Base-by-base conservation (phyloP, 2,888 invertebrate species). In the Drosophila mulleri region DNA sequence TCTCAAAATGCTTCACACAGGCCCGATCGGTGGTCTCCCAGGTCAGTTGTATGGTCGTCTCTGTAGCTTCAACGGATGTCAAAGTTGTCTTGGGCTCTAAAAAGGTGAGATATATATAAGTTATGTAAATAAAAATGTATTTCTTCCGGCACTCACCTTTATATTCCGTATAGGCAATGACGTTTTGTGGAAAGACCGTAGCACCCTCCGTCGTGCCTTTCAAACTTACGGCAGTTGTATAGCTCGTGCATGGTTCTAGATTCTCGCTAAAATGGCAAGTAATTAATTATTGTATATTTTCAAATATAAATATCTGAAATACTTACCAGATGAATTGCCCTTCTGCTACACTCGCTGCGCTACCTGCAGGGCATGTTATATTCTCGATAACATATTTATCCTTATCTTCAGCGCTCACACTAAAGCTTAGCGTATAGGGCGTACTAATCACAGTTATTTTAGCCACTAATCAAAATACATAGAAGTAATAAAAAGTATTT, bases 241-340 rank as follows among this genome's bases (percentile, higher is more conserved):
- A 92, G 3, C 60, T 59, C 3, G 92, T 86, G 58, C 92, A 92
- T 4, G 92, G 91, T 26, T 90, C 80, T n/a, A 92, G 79, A 7
- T 78, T 72, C 66, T 88, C 83, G 71, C 92, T 92, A 29, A 0
- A 42, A 9, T 1, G 2, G 45, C 18, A 8, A 16, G 8, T 16
- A 35, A 35, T 12, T 9, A 5, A 0, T 26, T 2, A 29, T 18
- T 39, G 16, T 1, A 16, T 7, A 4, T n/a, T 23, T 3, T 11
- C n/a, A 1, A 47, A 12, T 39, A 48, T 29, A 18, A 12, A 18
- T 12, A 48, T 48, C 16, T 29, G 2, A 8, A 3, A 41, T 41
- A 3, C 48, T 65, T 89, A 92, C 92, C 92, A 92, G 1, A 81
- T 71, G 56, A 88, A 61, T 4, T 74, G 57, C 0, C 75, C 69